A percentile compares a stretch with the other conserved stretches of the same genome.
These are phyloP conservation scores for Thalassoma bifasciatum DNA, from an alignment of 2,113 vertebrate species.

Conservation along the genomic window DNA sequence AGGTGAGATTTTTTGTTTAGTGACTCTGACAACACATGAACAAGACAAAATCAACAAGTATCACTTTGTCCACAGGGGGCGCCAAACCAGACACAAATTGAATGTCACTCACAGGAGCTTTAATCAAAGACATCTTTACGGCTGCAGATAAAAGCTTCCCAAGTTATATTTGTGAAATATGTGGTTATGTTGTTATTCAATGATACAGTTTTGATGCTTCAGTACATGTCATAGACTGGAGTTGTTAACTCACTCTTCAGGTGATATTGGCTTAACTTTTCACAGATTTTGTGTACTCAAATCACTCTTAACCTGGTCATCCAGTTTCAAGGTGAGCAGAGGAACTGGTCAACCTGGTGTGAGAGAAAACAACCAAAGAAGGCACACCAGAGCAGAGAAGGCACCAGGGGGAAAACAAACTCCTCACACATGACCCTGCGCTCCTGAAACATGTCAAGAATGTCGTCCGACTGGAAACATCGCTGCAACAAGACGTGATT, in stretches of 20 bases:
- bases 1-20: too few species aligned
- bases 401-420: conserved; percentile 44
- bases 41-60: too few species aligned
- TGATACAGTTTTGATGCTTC: background rate
- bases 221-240: background rate
- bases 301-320: conserved; percentile 23
- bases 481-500: conserved; percentile 10
- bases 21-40: too few species aligned
- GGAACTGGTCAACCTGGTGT: conserved; percentile 48
- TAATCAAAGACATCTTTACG: conserved; percentile 8
- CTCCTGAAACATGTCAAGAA: conserved; percentile 58
- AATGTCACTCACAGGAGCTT: background rate
- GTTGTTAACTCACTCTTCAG: background rate
- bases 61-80: too few species aligned
- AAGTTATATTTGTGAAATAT: too few species aligned
- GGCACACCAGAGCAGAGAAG: conserved; percentile 67
- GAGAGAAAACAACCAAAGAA: conserved; percentile 44
- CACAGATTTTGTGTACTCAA: too few species aligned
- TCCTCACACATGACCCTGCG: background rate
- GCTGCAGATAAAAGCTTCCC: too few species aligned
- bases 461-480: conserved; percentile 53
- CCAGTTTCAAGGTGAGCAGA: conserved; percentile 4
- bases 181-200: conserved; percentile 2
- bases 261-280: background rate
- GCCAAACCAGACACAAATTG: too few species aligned